A percentile compares a stretch with the other conserved stretches of the same genome.
Conservation (phyloP, 2,888 invertebrate genomes). For the Cylloceria caligata region DNA sequence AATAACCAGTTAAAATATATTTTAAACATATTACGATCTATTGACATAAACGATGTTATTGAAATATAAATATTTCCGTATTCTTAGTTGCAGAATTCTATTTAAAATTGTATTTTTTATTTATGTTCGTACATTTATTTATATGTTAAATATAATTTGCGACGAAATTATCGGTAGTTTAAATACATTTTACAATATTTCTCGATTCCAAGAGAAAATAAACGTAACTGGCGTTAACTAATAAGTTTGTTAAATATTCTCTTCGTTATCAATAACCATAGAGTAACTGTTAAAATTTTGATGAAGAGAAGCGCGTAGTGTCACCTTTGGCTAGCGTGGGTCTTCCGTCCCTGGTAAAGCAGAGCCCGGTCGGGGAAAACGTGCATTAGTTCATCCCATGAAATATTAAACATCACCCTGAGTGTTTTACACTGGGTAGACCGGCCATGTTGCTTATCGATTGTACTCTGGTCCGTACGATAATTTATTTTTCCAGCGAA, state of each 20-base stretch:
- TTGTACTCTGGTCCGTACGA: slow-evolving; percentile 64
- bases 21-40: too few species aligned
- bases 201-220: background rate
- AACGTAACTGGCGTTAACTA: background rate
- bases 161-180: background rate
- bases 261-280: background rate
- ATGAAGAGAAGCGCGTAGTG: slow-evolving; percentile 34
- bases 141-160: background rate
- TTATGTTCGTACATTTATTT: background rate
- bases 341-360: slow-evolving; percentile 55
- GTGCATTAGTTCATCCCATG: slow-evolving; percentile 75
- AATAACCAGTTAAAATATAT: too few species aligned
- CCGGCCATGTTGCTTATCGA: slow-evolving; percentile 80
- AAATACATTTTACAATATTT: background rate
- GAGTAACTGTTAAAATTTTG: too few species aligned
- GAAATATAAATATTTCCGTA: too few species aligned
- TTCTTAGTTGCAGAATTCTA: too few species aligned
- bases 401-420: slow-evolving; percentile 79
- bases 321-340: slow-evolving; percentile 23
- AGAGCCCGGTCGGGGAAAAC: slow-evolving; percentile 59
- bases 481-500: slow-evolving; percentile 5
- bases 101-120: background rate
- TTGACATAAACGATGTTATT: too few species aligned
- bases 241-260: background rate
- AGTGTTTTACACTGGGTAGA: slow-evolving; percentile 78